Evolutionary conservation across 2,888 invertebrate species (phyloP), one percentile per base, ranked within the genome.

Genomic region (Gari tellinella): DNA sequence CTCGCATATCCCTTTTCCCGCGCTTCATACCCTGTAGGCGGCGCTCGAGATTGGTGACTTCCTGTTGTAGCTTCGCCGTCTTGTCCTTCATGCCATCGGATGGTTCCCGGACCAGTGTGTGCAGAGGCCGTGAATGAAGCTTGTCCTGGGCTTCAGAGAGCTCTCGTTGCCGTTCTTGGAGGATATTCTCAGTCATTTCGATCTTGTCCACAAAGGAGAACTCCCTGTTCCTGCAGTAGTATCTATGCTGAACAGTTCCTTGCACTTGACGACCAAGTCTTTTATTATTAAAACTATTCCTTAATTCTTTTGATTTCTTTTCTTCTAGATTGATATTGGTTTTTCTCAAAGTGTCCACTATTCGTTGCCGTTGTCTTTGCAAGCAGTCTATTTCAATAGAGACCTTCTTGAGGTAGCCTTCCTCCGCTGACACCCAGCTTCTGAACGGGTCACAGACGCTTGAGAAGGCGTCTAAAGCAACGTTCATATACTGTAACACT

Each of bases 401-500:
- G 3, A 89, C 66, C 60, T 83, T 85, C 25, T 82, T 82, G 23
- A 86, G 68, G 61, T 89, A 90, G 0, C 84, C 84, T 49, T 88
- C 86, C 62, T 90, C 90, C 0, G 88, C 82, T 14, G 84, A 80
- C 1, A 88, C 86, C 88, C 89, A 89, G 53, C 84, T 80, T 48
- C 87, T 86, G 62, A 89, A 81, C 0, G 87, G 86, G 17, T 83
- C 77, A 41, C 78, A 81, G 5, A 85, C 82, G n/a, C 69, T 48
- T 2, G 79, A 73, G 12, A 89, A 78, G 1, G 81, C 73, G 40
- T 85, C 83, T n/a, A 86, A 57, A 0, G 77, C 63, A 10, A 83
- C 69, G 14, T 80, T 72, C 88, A 90, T 89, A n/a, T 80, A 76
- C 31, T 80, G 81, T 5, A 88, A 60, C 5, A 87, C 76, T 19